Evolutionary conservation across 1,140 invertebrate genomes (phyloP).

Genomic region (Plodia interpunctella): DNA sequence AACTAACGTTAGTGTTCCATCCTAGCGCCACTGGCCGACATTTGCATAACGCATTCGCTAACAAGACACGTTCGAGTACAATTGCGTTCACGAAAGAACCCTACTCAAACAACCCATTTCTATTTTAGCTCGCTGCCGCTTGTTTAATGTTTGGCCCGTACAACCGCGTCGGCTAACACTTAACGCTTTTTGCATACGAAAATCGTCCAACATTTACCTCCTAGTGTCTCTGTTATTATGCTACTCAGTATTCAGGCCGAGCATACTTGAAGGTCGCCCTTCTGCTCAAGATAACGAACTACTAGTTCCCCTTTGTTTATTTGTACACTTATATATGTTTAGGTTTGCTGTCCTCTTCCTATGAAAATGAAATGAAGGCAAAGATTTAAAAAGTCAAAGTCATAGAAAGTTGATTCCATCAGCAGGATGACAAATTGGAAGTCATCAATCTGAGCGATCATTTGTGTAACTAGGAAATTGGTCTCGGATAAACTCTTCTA

Average conservation of each 20-base stretch:
- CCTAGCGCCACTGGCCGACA: slow-evolving; percentile 36
- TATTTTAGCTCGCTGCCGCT: slow-evolving; percentile 68
- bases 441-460: slow-evolving; percentile 20
- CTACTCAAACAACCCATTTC: slow-evolving; percentile 74
- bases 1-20: slow-evolving; percentile 41
- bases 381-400: not conserved
- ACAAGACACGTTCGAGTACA: slow-evolving; percentile 73
- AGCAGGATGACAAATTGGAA: slow-evolving; percentile 20
- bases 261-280: slow-evolving; percentile 61
- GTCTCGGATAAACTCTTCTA: slow-evolving; percentile 15
- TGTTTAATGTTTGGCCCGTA: slow-evolving; percentile 75
- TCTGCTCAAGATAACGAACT: slow-evolving; percentile 58
- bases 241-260: slow-evolving; percentile 61
- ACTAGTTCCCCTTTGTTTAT: slow-evolving; percentile 39
- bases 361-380: not conserved
- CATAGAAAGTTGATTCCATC: slow-evolving; percentile 25
- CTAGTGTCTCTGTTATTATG: slow-evolving; percentile 64
- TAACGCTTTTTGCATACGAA: slow-evolving; percentile 76
- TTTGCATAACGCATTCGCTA: slow-evolving; percentile 71
- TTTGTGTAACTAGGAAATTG: slow-evolving; percentile 19
- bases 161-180: slow-evolving; percentile 72
- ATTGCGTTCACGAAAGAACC: slow-evolving; percentile 75
- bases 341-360: not conserved
- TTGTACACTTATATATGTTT: slow-evolving; percentile 9
- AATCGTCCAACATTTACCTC: slow-evolving; percentile 55